Evolutionary conservation across 2,888 invertebrate species (phyloP).

Genomic region (Sericinus montela): DNA sequence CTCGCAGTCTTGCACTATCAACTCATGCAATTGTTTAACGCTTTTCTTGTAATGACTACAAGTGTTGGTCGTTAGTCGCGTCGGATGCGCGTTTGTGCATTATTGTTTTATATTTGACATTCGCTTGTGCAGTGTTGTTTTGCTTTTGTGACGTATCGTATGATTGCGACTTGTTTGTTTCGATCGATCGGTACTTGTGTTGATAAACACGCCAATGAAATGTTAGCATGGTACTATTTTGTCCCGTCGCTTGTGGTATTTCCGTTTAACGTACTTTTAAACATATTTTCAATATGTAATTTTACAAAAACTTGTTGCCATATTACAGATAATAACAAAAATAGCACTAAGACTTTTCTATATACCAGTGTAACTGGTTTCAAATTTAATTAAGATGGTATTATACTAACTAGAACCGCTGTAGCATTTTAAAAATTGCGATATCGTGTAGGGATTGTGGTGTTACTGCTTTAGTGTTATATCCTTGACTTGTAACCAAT

Average conservation of each 20-base stretch:
- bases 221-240: not conserved
- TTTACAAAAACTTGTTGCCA: no score
- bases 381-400: no score
- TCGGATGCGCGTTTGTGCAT: slow-evolving; percentile 13
- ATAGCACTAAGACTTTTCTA: no score
- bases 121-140: slow-evolving; percentile 20
- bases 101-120: slow-evolving; percentile 24
- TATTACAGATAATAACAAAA: no score
- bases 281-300: not conserved
- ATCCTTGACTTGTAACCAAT: no score
- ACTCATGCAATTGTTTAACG: slow-evolving; percentile 44
- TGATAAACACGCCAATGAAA: slow-evolving; percentile 13
- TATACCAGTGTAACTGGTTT: no score
- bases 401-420: no score
- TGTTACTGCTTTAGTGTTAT: no score
- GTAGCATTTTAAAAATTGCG: no score
- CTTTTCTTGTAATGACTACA: slow-evolving; percentile 29
- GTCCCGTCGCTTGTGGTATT: slow-evolving; percentile 8
- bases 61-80: slow-evolving; percentile 15
- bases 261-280: slow-evolving; percentile 4
- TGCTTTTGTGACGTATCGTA: slow-evolving; percentile 13
- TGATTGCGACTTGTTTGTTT: slow-evolving; percentile 40
- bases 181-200: slow-evolving; percentile 18
- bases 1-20: slow-evolving; percentile 63
- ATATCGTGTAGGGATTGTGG: no score